Base-by-base conservation (phyloP, 2,113 vertebrate species). In the Pteruthius melanotis region DNA sequence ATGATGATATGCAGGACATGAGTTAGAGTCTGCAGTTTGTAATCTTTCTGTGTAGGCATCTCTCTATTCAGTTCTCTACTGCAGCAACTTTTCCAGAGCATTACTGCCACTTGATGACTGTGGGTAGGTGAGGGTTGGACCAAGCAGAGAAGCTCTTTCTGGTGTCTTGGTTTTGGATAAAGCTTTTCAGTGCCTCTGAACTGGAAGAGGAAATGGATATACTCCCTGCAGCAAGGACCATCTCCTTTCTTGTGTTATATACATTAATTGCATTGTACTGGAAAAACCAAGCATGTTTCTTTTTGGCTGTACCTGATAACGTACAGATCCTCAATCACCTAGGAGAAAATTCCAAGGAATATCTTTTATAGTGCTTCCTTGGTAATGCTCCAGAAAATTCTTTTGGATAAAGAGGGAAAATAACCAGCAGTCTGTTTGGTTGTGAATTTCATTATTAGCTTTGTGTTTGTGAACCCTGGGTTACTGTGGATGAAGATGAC, bases 381-480 rank as follows among this genome's bases (percentile, higher is more conserved):
- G 13, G 3, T 57, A 60, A 45, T 66, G 15, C 5, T 87, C 13
- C 37, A 80, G 27, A 66, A 87, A 61, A 57, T 24, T 15, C 23
- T 59, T 65, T 24, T 42, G 28, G 19, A 37, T 53, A n/a, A 57
- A 69, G 35, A 44, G 22, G 7, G 13, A 17, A 54, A 74, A 60
- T 24, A 82, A n/a, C 17, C 13, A 70, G 13, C 31, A 44, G 10
- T 30, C 2, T 0, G 0, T 42, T 80, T 42, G 1, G 1, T 10
- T 57, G 11, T 47, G 18, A 66, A 37, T 35, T 27, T 76, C 5
- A 5, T 31, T 44, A 44, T 64, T 75, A 63, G 56, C 6, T 77
- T 75, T 9, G 21, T 75, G 30, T 24, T 37, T 63, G 22, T 40
- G 50, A 80, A 57, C 4, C 37, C 31, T 68, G 33, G 6, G 7